These are phyloP conservation scores for Chionoecetes opilio DNA, from an alignment of 1,140 invertebrate genomes.

Conservation along the genomic window DNA sequence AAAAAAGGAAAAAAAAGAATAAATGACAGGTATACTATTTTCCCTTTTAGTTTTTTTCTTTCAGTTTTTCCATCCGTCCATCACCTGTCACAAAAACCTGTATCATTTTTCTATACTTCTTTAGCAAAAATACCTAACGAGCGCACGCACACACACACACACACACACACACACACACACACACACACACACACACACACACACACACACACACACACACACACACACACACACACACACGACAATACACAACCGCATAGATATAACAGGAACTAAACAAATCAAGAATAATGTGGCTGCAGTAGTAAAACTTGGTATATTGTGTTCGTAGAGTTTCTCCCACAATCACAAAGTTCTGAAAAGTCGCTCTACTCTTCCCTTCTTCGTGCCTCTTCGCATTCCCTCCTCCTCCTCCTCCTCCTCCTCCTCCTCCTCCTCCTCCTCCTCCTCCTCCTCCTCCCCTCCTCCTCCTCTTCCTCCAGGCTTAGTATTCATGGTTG, in stretches of 20 bases:
- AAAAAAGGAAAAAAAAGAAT: neutral
- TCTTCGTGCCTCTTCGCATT: neutral
- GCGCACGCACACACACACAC: slow-evolving; percentile 11
- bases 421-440: neutral
- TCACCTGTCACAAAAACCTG: neutral
- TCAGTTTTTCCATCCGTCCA: neutral
- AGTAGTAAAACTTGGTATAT: no score
- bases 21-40: neutral
- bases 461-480: neutral
- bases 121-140: neutral
- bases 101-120: neutral
- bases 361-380: neutral
- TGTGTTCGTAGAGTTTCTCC: no score
- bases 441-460: neutral
- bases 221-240: no score
- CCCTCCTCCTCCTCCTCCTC: neutral
- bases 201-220: neutral
- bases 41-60: neutral
- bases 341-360: neutral
- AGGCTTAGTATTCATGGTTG: slow-evolving; percentile 16
- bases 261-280: no score
- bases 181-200: slow-evolving; percentile 27
- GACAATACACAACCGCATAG: no score
- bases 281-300: no score
- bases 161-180: slow-evolving; percentile 27